Evolutionary conservation across 2,888 invertebrate species (phyloP).

Genomic region (Drosophila eohydei): DNA sequence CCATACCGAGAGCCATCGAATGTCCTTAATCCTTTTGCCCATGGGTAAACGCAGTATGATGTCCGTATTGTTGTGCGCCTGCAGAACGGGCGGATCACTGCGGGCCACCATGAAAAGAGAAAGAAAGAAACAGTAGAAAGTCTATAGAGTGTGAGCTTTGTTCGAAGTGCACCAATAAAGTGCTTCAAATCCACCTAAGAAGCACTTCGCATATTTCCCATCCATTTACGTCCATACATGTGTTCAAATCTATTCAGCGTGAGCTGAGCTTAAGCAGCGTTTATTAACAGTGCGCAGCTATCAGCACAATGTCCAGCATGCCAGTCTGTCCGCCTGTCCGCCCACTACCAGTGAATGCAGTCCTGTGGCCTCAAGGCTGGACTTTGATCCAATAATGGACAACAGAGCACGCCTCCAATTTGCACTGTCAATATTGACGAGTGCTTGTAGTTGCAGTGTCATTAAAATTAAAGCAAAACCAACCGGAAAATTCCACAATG

Average conservation of each 20-base stretch:
- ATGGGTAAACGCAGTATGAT: slow-evolving; percentile 93
- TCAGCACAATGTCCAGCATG: not conserved
- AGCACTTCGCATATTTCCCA: slow-evolving; percentile 15
- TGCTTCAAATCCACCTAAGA: slow-evolving; percentile 30
- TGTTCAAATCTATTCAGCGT: slow-evolving; percentile 30
- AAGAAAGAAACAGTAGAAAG: slow-evolving; percentile 18
- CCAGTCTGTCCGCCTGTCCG: not conserved
- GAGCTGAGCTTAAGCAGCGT: slow-evolving; percentile 27
- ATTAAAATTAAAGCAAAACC: slow-evolving; percentile 56
- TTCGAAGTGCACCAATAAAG: slow-evolving; percentile 33
- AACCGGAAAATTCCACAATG: slow-evolving; percentile 53
- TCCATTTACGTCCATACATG: slow-evolving; percentile 1
- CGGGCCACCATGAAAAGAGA: slow-evolving; percentile 77
- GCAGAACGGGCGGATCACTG: slow-evolving; percentile 93
- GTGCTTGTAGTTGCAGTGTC: slow-evolving; percentile 40
- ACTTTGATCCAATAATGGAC: slow-evolving; percentile 28
- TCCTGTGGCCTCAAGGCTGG: slow-evolving; percentile 26
- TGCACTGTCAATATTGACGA: slow-evolving; percentile 59
- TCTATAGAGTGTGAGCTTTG: slow-evolving; percentile 22
- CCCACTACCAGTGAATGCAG: slow-evolving; percentile 15
- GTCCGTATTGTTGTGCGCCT: slow-evolving; percentile 91
- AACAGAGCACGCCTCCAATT: slow-evolving; percentile 60
- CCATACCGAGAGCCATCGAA: slow-evolving; percentile 97
- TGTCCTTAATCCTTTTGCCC: slow-evolving; percentile 93
- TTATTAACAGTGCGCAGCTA: slow-evolving; percentile 38